Conservation (phyloP, 1,140 invertebrate species). For the Thalassaphorura encarpata region DNA sequence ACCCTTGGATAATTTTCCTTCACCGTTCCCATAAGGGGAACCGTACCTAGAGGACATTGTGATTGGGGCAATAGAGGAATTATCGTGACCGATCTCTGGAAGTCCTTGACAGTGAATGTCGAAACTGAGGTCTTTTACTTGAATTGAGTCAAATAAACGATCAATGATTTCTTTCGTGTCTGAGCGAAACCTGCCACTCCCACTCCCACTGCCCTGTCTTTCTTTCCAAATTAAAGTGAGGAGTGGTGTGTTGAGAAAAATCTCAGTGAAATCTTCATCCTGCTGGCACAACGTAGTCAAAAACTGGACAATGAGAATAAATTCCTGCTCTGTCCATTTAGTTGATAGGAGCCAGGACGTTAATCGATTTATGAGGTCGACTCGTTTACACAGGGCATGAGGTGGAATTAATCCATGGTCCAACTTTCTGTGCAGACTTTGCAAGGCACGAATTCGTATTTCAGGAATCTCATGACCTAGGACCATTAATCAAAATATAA, state of each 20-base stretch:
- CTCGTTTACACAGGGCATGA: slow-evolving; percentile 12
- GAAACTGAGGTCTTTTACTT: background rate
- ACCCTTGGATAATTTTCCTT: background rate
- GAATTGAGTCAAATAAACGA: background rate
- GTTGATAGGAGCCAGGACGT: slow-evolving; percentile 8
- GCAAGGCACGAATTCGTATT: slow-evolving; percentile 21
- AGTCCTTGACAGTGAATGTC: background rate
- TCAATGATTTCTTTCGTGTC: background rate
- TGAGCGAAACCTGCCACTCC: background rate
- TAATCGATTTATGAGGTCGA: slow-evolving; percentile 21
- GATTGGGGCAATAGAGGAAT: too few relatives aligned
- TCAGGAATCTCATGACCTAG: slow-evolving; percentile 24
- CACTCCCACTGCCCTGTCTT: too few relatives aligned
- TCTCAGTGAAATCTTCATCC: background rate
- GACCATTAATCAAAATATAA: too few relatives aligned
- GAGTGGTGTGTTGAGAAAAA: slow-evolving; percentile 1
- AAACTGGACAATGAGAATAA: background rate
- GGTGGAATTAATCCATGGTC: slow-evolving; percentile 18
- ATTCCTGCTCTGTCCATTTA: background rate
- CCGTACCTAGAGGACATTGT: too few relatives aligned
- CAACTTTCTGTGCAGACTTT: slow-evolving; percentile 21
- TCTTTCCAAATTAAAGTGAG: too few relatives aligned
- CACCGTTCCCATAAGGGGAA: background rate
- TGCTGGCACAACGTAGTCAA: background rate
- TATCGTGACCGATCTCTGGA: too few relatives aligned